Conservation (phyloP, 2,888 invertebrate genomes). For the Heterodera filipjevi region DNA sequence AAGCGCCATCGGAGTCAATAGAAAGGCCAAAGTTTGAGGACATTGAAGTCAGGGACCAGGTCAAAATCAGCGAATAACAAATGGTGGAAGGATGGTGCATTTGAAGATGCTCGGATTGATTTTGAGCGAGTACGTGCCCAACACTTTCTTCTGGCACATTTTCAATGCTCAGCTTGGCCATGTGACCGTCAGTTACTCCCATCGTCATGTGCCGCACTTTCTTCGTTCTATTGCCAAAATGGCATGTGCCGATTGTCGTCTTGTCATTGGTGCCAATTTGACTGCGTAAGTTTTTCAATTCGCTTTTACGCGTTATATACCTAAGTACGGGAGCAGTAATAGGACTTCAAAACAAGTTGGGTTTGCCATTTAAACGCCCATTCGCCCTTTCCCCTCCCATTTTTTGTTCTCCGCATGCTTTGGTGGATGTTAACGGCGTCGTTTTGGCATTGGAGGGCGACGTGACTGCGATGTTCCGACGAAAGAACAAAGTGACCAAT, state of each 20-base stretch:
- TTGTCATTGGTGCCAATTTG: slow-evolving; percentile 54
- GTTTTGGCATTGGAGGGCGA: slow-evolving; percentile 52
- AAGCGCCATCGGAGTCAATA: slow-evolving; percentile 41
- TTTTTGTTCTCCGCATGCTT: slow-evolving; percentile 48
- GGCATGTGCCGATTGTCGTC: slow-evolving; percentile 58
- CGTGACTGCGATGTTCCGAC: slow-evolving; percentile 51
- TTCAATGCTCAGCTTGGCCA: slow-evolving; percentile 54
- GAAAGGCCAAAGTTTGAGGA: slow-evolving; percentile 44
- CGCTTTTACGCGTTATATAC: too few relatives aligned
- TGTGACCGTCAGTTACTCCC: slow-evolving; percentile 42
- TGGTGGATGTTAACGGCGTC: slow-evolving; percentile 46
- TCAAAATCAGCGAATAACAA: not conserved
- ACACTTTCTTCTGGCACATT: slow-evolving; percentile 60
- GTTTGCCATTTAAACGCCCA: too few relatives aligned
- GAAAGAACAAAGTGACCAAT: slow-evolving; percentile 51
- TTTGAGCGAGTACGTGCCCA: slow-evolving; percentile 55
- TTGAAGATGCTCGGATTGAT: slow-evolving; percentile 60
- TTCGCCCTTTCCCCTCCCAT: not conserved
- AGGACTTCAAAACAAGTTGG: too few relatives aligned
- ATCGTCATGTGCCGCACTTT: slow-evolving; percentile 49
- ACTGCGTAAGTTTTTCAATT: slow-evolving; percentile 46
- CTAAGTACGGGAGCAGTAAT: too few relatives aligned
- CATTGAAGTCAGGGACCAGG: slow-evolving; percentile 47
- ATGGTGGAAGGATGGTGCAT: not conserved
- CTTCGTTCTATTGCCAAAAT: slow-evolving; percentile 54